Conservation (phyloP, 2,888 invertebrate species). For the Encarsia formosa region DNA sequence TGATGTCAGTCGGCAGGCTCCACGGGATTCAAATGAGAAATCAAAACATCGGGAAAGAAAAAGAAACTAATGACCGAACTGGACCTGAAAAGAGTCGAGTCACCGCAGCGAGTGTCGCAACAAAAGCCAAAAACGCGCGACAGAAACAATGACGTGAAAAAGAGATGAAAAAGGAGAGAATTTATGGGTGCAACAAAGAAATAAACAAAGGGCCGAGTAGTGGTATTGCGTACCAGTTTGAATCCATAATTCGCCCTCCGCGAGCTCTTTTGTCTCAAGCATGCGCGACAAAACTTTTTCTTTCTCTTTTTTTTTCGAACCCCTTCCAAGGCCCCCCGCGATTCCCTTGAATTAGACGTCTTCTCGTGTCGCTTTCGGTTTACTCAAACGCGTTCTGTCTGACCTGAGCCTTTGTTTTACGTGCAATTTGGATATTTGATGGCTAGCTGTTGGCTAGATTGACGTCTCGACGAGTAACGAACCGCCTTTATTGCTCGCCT, state of each 20-base stretch:
- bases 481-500: conserved; percentile 21
- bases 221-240: no score
- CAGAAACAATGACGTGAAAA: conserved; percentile 37
- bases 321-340: conserved; percentile 28
- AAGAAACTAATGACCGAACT: no score
- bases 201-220: no score
- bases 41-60: no score
- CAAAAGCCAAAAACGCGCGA: conserved; percentile 4
- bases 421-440: not conserved
- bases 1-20: no score
- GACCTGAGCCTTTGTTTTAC: conserved; percentile 9
- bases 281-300: not conserved
- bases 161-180: conserved; percentile 1
- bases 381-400: not conserved
- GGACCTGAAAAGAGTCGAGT: no score
- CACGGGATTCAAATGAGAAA: no score
- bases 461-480: conserved; percentile 8
- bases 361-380: conserved; percentile 13
- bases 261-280: conserved; percentile 40
- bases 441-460: not conserved
- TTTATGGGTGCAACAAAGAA: conserved; percentile 47
- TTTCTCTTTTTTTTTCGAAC: conserved; percentile 17
- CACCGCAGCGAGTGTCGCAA: not conserved
- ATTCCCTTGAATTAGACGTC: conserved; percentile 21
- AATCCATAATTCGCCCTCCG: conserved; percentile 48